Percentiles rank a stretch among this genome's conserved stretches.
Evolutionary conservation across 1,140 invertebrate species (phyloP).

Genomic region (Nasonia giraulti): DNA sequence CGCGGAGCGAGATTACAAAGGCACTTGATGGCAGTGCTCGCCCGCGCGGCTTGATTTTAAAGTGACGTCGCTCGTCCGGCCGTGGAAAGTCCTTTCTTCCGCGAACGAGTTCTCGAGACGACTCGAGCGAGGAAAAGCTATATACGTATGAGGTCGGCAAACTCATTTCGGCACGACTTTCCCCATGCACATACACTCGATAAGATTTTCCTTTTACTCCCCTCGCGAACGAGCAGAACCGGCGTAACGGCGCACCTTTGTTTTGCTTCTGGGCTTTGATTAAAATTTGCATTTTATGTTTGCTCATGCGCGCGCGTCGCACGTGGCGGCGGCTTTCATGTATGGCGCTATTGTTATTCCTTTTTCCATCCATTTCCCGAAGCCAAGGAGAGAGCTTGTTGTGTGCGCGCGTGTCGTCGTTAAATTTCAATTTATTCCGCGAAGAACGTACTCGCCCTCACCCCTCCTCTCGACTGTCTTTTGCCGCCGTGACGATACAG

Average conservation of each 20-base stretch:
- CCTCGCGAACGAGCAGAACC: background rate
- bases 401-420: background rate
- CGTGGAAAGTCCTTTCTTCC: background rate
- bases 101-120: constrained; percentile 16
- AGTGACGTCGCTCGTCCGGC: constrained; percentile 31
- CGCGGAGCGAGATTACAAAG: constrained; percentile 45
- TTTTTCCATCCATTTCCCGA: background rate
- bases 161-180: constrained; percentile 22
- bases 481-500: background rate
- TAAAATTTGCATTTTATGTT: constrained; percentile 38
- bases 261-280: constrained; percentile 10
- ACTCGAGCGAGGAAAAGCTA: constrained; percentile 8
- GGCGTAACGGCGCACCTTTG: background rate
- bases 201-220: constrained; percentile 8
- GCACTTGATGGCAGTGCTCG: background rate
- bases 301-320: background rate
- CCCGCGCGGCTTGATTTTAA: constrained; percentile 15
- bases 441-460: background rate
- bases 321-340: background rate
- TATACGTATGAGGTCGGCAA: constrained; percentile 8
- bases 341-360: background rate
- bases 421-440: constrained; percentile 5
- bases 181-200: background rate
- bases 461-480: background rate
- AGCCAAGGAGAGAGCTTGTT: background rate